These are phyloP conservation scores for Ceriagrion tenellum DNA, from an alignment of 2,888 invertebrate genomes.

Conservation along the genomic window DNA sequence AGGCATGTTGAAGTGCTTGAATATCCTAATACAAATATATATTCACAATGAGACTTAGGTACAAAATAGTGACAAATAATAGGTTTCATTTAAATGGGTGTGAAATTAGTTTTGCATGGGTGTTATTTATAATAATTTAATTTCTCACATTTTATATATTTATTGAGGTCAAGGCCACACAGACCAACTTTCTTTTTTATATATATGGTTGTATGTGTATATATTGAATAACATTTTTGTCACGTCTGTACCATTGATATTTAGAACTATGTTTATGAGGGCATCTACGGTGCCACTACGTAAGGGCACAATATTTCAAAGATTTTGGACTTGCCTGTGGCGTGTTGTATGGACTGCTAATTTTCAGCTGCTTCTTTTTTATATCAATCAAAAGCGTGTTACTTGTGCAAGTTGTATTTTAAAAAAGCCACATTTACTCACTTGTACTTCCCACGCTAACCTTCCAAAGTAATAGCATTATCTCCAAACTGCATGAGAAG, in stretches of 20 bases:
- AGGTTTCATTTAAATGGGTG: constrained; percentile 12
- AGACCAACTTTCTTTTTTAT: constrained; percentile 61
- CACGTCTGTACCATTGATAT: constrained; percentile 40
- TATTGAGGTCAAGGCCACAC: constrained; percentile 7
- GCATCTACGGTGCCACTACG: constrained; percentile 33
- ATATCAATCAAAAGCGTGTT: not conserved
- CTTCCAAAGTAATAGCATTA: not conserved
- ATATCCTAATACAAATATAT: constrained; percentile 23
- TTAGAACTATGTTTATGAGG: constrained; percentile 45
- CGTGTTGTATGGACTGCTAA: constrained; percentile 21
- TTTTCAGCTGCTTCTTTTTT: constrained; percentile 31
- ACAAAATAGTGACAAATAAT: constrained; percentile 49
- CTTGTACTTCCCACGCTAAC: not conserved
- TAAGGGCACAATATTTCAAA: constrained; percentile 34
- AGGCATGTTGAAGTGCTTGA: constrained; percentile 21
- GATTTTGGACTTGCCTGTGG: constrained; percentile 42
- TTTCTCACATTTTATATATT: constrained; percentile 48
- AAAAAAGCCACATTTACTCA: not conserved
- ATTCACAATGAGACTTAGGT: constrained; percentile 49
- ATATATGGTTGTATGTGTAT: constrained; percentile 33
- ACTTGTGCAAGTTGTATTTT: not conserved
- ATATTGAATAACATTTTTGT: constrained; percentile 39
- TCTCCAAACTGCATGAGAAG: not conserved
- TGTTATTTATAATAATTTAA: constrained; percentile 50
- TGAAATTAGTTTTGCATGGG: constrained; percentile 50